These are phyloP conservation scores for Antheraea yamamai DNA, from an alignment of 2,888 invertebrate genomes.

Conservation along the genomic window DNA sequence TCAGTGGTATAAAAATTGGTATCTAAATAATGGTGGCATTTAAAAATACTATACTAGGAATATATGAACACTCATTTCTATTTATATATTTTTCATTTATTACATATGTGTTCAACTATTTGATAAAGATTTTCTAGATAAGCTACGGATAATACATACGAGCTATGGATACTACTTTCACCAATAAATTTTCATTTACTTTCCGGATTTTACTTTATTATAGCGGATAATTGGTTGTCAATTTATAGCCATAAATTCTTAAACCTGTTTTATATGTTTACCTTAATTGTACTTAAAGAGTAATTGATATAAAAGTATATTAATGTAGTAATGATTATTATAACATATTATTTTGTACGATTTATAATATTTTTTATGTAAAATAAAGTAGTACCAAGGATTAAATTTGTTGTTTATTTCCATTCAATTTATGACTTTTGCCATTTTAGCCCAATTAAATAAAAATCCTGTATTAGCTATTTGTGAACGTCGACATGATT, in stretches of 20 bases:
- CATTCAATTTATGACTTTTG: no score
- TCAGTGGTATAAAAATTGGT: not conserved
- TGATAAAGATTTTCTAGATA: not conserved
- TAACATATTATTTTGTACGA: not conserved
- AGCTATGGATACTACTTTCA: not conserved
- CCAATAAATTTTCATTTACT: not conserved
- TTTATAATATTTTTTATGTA: not conserved
- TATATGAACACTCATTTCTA: no score
- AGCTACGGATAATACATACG: not conserved
- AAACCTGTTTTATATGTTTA: not conserved
- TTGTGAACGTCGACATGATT: no score
- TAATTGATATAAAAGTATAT: not conserved
- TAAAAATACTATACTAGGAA: not conserved
- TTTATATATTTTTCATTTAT: not conserved
- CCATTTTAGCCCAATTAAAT: no score
- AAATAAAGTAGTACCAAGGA: not conserved
- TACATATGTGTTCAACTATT: not conserved
- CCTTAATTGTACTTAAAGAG: not conserved
- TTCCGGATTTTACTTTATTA: no score
- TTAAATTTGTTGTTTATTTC: not conserved
- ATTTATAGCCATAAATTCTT: not conserved
- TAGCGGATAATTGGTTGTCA: not conserved
- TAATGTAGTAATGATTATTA: not conserved
- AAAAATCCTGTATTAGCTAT: no score
- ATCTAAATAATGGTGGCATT: not conserved